These are phyloP conservation scores for Tamias sibiricus DNA, from an alignment of 2,113 vertebrate genomes.

Conservation along the genomic window DNA sequence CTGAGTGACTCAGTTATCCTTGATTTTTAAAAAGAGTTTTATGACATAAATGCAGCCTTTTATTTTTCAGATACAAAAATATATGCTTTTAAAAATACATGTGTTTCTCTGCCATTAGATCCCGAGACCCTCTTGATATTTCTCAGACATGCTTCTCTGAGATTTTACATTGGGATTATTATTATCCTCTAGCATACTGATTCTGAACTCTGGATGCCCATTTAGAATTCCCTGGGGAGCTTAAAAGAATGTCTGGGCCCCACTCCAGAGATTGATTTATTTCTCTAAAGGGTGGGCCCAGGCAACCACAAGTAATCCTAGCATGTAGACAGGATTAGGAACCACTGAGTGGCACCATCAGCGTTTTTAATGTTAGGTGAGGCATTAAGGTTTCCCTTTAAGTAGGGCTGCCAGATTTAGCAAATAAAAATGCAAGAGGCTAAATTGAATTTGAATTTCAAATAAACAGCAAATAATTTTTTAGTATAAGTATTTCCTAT, in stretches of 20 bases:
- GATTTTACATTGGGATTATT: background rate
- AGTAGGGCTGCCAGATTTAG: background rate
- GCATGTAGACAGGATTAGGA: background rate
- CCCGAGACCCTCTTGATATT: background rate
- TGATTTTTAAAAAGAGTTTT: background rate
- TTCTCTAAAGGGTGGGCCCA: background rate
- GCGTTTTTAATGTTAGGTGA: constrained; percentile 44
- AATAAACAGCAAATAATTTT: background rate
- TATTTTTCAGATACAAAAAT: background rate
- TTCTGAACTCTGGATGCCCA: background rate
- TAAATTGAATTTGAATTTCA: constrained; percentile 4
- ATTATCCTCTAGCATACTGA: background rate
- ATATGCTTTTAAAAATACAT: background rate
- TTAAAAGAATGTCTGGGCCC: background rate
- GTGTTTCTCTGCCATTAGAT: background rate
- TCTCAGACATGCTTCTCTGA: background rate
- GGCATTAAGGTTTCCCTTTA: background rate
- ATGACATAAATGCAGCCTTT: background rate
- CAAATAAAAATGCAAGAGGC: constrained; percentile 1
- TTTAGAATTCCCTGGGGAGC: background rate
- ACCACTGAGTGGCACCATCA: background rate
- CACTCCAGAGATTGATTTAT: background rate
- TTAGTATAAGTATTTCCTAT: background rate
- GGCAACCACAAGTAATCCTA: background rate
- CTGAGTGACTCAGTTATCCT: background rate